Evolutionary conservation across 2,888 invertebrate genomes (phyloP).

Genomic region (Volucella bombylans): DNA sequence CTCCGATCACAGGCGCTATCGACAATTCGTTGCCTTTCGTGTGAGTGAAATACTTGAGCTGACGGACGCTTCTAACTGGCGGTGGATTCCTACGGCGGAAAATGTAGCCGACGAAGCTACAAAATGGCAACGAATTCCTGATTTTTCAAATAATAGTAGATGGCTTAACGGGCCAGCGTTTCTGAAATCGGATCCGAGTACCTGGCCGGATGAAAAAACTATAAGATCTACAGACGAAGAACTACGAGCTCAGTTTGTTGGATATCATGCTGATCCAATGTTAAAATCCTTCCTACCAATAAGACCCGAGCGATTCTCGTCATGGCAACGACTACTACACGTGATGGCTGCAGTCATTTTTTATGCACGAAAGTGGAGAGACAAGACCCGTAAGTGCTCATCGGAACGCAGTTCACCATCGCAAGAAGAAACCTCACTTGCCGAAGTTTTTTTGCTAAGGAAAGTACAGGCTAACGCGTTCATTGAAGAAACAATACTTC

Average conservation of each 20-base stretch:
- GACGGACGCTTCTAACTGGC: not conserved
- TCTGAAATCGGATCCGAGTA: not conserved
- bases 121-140: slow-evolving; percentile 25
- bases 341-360: slow-evolving; percentile 12
- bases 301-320: slow-evolving; percentile 22
- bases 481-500: too few relatives aligned
- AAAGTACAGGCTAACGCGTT: not conserved
- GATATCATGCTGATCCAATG: slow-evolving; percentile 7
- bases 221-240: slow-evolving; percentile 23
- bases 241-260: slow-evolving; percentile 18
- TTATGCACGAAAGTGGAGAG: slow-evolving; percentile 13
- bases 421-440: slow-evolving; percentile 3
- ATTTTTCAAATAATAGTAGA: slow-evolving; percentile 38
- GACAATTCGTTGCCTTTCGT: too few relatives aligned
- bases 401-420: slow-evolving; percentile 10
- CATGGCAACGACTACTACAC: slow-evolving; percentile 13
- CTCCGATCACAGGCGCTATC: too few relatives aligned
- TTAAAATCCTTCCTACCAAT: slow-evolving; percentile 6
- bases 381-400: not conserved
- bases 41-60: slow-evolving; percentile 10
- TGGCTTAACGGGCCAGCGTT: slow-evolving; percentile 33
- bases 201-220: slow-evolving; percentile 11
- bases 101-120: slow-evolving; percentile 56
- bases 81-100: too few relatives aligned
- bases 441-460: slow-evolving; percentile 5